These are phyloP conservation scores for Oryzias melastigma DNA, from an alignment of 2,113 vertebrate genomes.

Conservation along the genomic window DNA sequence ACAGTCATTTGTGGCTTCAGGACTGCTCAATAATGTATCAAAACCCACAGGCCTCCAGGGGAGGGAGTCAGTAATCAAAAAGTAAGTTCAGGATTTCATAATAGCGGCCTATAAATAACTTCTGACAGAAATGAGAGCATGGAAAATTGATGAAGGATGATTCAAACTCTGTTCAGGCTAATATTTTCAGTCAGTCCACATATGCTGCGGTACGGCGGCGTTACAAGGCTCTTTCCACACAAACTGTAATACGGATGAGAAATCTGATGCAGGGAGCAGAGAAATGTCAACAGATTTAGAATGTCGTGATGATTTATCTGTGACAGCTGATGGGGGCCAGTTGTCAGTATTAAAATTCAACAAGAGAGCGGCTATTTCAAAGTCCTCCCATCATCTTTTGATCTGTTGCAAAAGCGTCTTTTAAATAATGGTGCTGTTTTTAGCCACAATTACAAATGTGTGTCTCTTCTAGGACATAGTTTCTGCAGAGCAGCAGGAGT, in stretches of 20 bases:
- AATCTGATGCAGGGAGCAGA: not conserved
- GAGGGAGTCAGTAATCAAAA: constrained; percentile 73
- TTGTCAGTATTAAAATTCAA: not conserved
- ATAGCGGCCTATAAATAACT: constrained; percentile 77
- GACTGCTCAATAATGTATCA: constrained; percentile 76
- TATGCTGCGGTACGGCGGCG: not conserved
- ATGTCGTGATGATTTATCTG: not conserved
- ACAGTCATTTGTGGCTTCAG: constrained; percentile 60
- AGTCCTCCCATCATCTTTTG: too few species aligned
- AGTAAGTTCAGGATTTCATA: constrained; percentile 77
- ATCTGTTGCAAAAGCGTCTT: too few species aligned
- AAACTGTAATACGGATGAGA: not conserved
- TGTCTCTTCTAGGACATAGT: too few species aligned
- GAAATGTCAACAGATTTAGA: constrained; percentile 1
- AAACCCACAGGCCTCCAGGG: constrained; percentile 61
- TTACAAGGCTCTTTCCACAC: constrained; percentile 1
- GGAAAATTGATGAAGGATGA: constrained; percentile 74
- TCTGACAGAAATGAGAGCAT: constrained; percentile 71
- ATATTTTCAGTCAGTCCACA: not conserved
- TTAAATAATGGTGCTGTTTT: too few species aligned
- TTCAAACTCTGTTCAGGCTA: constrained; percentile 51
- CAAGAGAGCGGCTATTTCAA: not conserved
- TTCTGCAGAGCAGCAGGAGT: too few species aligned
- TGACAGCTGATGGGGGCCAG: not conserved
- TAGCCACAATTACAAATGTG: too few species aligned